Evolutionary conservation across 2,888 invertebrate species (phyloP), one percentile per base, ranked within the genome.

Genomic region (Hesperia comma): DNA sequence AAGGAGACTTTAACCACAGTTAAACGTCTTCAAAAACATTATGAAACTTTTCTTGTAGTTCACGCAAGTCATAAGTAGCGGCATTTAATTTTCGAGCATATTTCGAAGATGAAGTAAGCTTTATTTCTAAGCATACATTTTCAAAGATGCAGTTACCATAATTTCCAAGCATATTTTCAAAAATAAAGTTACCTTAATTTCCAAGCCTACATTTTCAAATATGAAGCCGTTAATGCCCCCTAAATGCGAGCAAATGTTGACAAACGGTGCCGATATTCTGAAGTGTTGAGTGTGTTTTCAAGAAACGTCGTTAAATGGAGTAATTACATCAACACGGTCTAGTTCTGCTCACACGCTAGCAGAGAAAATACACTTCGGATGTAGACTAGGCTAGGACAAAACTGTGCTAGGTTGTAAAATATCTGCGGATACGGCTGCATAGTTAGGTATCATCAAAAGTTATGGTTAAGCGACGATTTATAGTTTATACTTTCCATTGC

Each of bases 311-410:
- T 54, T 70, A 61, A 70, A 64, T 37, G 55, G 43, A 51, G 58
- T 69, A 69, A 70, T 67, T 69, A 67, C 58, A 64, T 70, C 69
- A 70, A 70, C 70, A 69, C 51, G 58, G 63, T 63, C 68, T 63
- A 63, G 58, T 63, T 68, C 43, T 43, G 54, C 57, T 57, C 40
- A n/a, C 33, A 15, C 33, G n/a, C 19, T 33, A 55, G 19, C 54
- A 54, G 54, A 33, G 62, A 55, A 56, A 55, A 63, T 54, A 33
- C 33, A 43, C 19, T 43, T 55, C 33, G 32, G 46, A 55, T 43
- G 37, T 37, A 51, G 46, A 17, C 15, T 17, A 21, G 21, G 14
- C 26, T 49, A 12, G 17, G 1, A 14, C 6, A 14, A 8, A 21
- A 51, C 49, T n/a, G 4, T 17, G 21, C 51, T 21, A 51, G 19